Percentiles rank a stretch among this genome's conserved stretches.
phyloP scores from a whole-genome alignment of 1,140 invertebrate species.

The Aphaenogaster floridana region DNA sequence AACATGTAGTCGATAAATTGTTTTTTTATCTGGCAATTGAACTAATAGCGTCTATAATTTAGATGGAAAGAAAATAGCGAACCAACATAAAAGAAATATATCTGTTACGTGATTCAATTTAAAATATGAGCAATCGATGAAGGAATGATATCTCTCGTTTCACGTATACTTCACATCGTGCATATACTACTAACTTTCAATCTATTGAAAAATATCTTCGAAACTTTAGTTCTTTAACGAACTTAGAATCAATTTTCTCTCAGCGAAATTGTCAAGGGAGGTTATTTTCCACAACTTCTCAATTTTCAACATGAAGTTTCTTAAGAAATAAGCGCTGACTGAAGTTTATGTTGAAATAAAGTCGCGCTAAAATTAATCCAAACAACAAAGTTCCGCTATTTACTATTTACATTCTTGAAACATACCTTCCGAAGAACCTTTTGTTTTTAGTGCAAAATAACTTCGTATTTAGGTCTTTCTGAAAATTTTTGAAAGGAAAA shows the following conservation, averaged over 20 bases:
- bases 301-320: conserved; percentile 39
- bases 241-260: conserved; percentile 18
- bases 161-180: background rate
- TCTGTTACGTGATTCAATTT: background rate
- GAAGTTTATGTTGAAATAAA: conserved; percentile 52
- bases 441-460: conserved; percentile 8
- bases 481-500: background rate
- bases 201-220: conserved; percentile 35
- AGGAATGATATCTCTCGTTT: background rate
- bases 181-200: background rate
- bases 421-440: background rate
- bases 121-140: conserved; percentile 19
- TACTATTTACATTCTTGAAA: conserved; percentile 39
- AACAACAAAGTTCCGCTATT: conserved; percentile 38
- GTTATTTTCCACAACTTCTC: conserved; percentile 43
- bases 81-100: conserved; percentile 27
- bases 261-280: conserved; percentile 16
- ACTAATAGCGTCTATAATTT: conserved; percentile 36
- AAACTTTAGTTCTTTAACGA: conserved; percentile 33
- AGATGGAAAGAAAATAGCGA: conserved; percentile 46
- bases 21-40: conserved; percentile 10
- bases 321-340: background rate
- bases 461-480: background rate
- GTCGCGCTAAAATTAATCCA: conserved; percentile 35
- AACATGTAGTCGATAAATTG: background rate